A percentile compares a stretch with the other conserved stretches of the same genome.
phyloP scores from a whole-genome alignment of 2,888 invertebrate genomes.

The Eristalis tenax region DNA sequence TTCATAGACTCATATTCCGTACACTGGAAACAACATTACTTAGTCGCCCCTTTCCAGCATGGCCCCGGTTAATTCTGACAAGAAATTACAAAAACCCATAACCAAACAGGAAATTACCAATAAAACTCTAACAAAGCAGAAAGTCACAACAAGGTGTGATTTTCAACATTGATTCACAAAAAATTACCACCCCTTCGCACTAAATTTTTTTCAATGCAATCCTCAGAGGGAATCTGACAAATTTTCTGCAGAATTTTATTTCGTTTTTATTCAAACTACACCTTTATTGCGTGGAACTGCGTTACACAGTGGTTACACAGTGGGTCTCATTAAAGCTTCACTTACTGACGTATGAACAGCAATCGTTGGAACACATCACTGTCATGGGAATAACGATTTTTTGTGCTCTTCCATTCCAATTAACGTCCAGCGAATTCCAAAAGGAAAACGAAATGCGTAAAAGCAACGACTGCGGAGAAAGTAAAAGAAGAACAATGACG shows the following conservation, averaged over 20 bases:
- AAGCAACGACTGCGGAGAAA: neutral
- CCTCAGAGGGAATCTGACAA: neutral
- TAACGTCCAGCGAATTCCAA: slow-evolving; percentile 16
- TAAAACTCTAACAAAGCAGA: neutral
- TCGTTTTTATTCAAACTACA: neutral
- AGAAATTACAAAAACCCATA: too few species aligned
- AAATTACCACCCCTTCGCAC: neutral
- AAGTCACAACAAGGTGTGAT: neutral
- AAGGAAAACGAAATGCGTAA: neutral
- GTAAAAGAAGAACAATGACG: neutral
- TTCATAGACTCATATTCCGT: too few species aligned
- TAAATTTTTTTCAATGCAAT: neutral
- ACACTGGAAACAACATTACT: too few species aligned
- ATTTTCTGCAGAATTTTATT: neutral
- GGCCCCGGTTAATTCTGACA: too few species aligned
- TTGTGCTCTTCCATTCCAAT: slow-evolving; percentile 19
- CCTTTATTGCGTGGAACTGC: neutral
- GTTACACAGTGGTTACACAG: too few species aligned
- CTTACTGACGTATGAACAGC: slow-evolving; percentile 23
- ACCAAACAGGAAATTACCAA: too few species aligned
- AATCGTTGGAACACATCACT: slow-evolving; percentile 7
- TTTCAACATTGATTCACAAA: neutral
- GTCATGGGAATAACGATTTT: neutral
- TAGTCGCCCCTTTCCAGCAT: too few species aligned
- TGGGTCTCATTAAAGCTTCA: neutral